phyloP scores from a whole-genome alignment of 2,797 vertebrate species.

The Bradypus variegatus region DNA sequence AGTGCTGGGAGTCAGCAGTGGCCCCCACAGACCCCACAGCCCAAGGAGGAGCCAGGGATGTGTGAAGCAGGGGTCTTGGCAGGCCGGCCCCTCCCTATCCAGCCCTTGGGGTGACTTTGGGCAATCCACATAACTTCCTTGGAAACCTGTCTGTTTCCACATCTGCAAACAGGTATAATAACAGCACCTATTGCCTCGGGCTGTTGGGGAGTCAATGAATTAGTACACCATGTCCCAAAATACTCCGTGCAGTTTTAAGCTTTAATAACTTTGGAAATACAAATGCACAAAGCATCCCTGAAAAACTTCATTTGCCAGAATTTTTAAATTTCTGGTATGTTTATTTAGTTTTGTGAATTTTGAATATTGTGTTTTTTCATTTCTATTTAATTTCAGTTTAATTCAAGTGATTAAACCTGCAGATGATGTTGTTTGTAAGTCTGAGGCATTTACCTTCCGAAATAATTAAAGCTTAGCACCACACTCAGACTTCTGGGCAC shows the following conservation, averaged over 20 bases:
- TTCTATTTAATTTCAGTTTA: neutral
- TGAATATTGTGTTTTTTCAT: neutral
- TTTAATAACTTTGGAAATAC: neutral
- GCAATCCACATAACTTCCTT: neutral
- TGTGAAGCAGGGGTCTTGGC: neutral
- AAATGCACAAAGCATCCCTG: neutral
- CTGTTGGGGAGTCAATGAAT: neutral
- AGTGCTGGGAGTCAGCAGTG: neutral
- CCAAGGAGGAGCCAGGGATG: neutral
- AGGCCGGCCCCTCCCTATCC: neutral
- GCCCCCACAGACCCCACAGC: neutral
- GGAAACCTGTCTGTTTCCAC: neutral
- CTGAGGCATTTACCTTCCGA: neutral
- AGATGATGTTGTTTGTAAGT: neutral
- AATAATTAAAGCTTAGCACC: neutral
- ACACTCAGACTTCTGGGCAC: neutral
- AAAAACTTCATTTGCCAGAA: neutral
- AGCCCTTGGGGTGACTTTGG: neutral
- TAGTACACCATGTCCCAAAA: neutral
- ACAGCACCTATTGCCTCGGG: neutral
- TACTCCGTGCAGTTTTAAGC: neutral
- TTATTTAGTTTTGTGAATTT: neutral
- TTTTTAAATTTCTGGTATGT: neutral
- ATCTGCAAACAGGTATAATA: neutral
- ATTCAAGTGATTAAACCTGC: neutral